Evolutionary conservation across 2,113 vertebrate species (phyloP).

Genomic region (Chinchilla lanigera): DNA sequence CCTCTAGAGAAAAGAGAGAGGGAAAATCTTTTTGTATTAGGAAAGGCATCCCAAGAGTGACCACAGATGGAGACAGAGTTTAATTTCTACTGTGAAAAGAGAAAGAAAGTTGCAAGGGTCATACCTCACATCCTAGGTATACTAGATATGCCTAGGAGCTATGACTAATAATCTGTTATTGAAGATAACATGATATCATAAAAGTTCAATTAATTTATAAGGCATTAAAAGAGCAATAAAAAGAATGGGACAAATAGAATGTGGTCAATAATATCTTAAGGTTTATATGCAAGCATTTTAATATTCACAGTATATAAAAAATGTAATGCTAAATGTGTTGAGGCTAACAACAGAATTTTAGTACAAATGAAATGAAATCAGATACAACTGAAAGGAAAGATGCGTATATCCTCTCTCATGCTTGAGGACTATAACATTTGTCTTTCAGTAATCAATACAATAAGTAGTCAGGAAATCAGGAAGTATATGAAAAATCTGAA

Average conservation of each 20-base stretch:
- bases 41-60: neutral
- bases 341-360: neutral
- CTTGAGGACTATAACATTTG: neutral
- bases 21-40: neutral
- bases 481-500: neutral
- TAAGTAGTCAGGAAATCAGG: neutral
- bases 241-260: neutral
- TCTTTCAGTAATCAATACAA: neutral
- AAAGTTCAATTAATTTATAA: neutral
- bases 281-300: neutral
- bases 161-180: neutral
- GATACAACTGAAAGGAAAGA: neutral
- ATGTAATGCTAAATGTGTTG: neutral
- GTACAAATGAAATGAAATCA: neutral
- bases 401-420: neutral
- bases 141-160: too few relatives aligned
- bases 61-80: neutral
- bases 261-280: neutral
- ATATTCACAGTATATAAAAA: neutral
- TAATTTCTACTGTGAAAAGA: neutral
- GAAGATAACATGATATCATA: neutral
- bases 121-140: fast-evolving
- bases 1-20: neutral
- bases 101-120: neutral
- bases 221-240: neutral